phyloP scores from a whole-genome alignment of 2,797 vertebrate species.

The Geotrypetes seraphini region DNA sequence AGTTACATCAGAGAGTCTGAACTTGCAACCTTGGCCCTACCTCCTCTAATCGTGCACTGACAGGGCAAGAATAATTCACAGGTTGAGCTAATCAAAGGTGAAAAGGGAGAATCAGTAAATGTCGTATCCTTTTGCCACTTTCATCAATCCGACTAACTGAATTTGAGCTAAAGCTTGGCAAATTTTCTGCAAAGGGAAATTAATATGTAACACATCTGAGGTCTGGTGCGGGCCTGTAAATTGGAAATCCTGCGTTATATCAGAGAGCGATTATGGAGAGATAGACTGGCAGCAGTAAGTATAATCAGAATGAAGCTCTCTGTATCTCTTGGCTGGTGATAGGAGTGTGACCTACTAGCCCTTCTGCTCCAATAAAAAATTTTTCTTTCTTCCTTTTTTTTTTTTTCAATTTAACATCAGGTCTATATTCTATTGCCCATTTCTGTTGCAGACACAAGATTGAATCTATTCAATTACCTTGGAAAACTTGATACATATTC shows the following conservation, averaged over 20 bases:
- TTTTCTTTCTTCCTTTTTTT: conserved; percentile 55
- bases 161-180: conserved; percentile 82
- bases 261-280: conserved; percentile 71
- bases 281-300: conserved; percentile 69
- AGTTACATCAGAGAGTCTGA: conserved; percentile 46
- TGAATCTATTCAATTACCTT: conserved; percentile 95
- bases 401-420: conserved; percentile 78
- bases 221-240: conserved; percentile 62
- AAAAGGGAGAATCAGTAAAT: conserved; percentile 96
- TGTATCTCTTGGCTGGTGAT: conserved; percentile 65
- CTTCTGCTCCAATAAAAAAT: conserved; percentile 41
- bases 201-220: conserved; percentile 96
- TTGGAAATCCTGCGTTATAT: conserved; percentile 70
- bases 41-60: conserved; percentile 74
- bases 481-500: conserved; percentile 89
- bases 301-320: conserved; percentile 84
- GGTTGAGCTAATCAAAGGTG: conserved; percentile 98
- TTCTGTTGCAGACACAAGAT: conserved; percentile 81
- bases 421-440: conserved; percentile 79
- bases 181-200: conserved; percentile 88
- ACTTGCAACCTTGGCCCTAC: conserved; percentile 45
- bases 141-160: conserved; percentile 99
- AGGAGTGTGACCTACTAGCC: conserved; percentile 54
- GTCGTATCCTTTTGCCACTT: conserved; percentile 93
- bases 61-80: conserved; percentile 71